Evolutionary conservation across 2,113 vertebrate genomes (phyloP), one percentile per base, ranked within the genome.

Genomic region (Oplegnathus fasciatus): DNA sequence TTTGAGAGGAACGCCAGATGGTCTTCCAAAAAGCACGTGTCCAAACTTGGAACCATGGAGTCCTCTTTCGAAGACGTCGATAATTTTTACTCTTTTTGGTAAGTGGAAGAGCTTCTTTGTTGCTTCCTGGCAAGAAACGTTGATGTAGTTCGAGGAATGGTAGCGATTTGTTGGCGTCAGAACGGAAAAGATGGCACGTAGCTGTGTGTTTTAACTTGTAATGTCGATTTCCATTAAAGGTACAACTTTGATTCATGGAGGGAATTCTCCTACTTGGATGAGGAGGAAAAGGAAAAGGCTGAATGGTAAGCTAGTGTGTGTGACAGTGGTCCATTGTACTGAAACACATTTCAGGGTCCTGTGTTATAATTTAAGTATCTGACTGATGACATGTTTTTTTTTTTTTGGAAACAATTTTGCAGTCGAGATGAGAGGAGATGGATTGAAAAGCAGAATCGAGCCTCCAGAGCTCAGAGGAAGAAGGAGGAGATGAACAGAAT

Each of bases 211-310:
- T 46, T 17, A 17, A 84, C 54, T 0, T 30, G 24, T 13, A n/a
- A 10, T 11, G 30, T 13, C 9, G 0, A 28, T 75, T 61, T 54
- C 3, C 9, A 0, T 70, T 89, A 34, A 96, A 96, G 98, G 98
- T 99, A 99, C 93, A 99, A 99, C 95, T 99, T 99, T 95, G 98
- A 99, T 91, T 99, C 98, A 10, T 99, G 98, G 98, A 97, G 98
- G 94, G 98, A 99, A 81, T 99, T 99, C 94, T 99, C 98, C 13
- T 99, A 99, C 85, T 95, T 99, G 95, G 98, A 99, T 89, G 98
- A 99, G 96, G 98, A 99, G 88, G 98, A 99, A 94, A 99, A 99
- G 94, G 98, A 99, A 92, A 99, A 99, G 78, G 98, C 98, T 78
- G 98, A 99, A 96, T 99, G 98, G 98, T 99, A 94, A 92, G 95